A percentile compares a stretch with the other conserved stretches of the same genome.
These are phyloP conservation scores for Pristionchus arcanus DNA, from an alignment of 2,888 invertebrate species.

Conservation along the genomic window DNA sequence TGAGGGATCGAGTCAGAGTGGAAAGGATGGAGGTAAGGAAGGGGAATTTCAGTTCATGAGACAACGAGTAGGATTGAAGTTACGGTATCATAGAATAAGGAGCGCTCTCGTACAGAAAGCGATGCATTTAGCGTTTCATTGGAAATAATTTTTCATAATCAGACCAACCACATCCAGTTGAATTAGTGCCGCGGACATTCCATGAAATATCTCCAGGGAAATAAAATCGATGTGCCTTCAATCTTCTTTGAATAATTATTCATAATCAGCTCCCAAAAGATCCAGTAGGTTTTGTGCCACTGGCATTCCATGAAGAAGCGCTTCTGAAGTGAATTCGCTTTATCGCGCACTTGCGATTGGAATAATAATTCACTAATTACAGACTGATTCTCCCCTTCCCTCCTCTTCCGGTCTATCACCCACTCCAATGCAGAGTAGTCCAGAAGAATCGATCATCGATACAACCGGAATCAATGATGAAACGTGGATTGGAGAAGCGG, in stretches of 20 bases:
- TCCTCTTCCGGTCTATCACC: conserved; percentile 26
- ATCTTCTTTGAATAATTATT: too few species aligned
- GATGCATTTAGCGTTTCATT: too few species aligned
- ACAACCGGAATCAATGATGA: conserved; percentile 21
- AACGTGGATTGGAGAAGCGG: conserved; percentile 47
- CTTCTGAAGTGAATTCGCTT: too few species aligned
- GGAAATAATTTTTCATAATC: too few species aligned
- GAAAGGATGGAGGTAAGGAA: conserved; percentile 47
- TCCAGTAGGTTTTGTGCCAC: too few species aligned
- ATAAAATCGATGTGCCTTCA: too few species aligned
- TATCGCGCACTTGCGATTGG: too few species aligned
- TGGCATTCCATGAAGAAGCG: too few species aligned
- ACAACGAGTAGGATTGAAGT: background rate
- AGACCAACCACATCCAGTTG: too few species aligned
- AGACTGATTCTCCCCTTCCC: conserved; percentile 14
- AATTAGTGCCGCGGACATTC: background rate
- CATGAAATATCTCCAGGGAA: background rate
- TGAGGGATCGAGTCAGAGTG: conserved; percentile 17
- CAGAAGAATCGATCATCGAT: conserved; percentile 21
- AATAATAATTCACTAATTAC: background rate
- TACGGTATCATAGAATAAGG: too few species aligned
- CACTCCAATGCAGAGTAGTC: conserved; percentile 46
- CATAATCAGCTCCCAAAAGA: too few species aligned
- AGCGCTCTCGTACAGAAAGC: too few species aligned
- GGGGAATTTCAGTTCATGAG: background rate